Percentiles rank a stretch among this genome's conserved stretches.
These are phyloP conservation scores for Antedon mediterranea DNA, from an alignment of 53 echinoderm and acorn worm species.

Conservation along the genomic window DNA sequence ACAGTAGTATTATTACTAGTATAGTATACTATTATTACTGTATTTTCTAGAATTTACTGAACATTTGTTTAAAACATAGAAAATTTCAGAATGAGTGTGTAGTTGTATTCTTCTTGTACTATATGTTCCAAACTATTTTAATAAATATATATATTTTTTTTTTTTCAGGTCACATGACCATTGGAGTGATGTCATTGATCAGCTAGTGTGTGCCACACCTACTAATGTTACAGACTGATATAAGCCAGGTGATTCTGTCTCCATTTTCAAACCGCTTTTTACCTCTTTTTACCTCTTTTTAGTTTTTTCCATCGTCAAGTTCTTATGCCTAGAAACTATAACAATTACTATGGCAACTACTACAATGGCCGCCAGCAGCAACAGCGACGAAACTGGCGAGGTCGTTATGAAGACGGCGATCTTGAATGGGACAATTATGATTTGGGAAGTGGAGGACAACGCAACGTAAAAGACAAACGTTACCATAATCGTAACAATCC, in stretches of 20 bases:
- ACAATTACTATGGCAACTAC: background rate
- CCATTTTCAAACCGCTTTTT: background rate
- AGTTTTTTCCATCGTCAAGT: background rate
- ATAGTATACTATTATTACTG: too few relatives aligned
- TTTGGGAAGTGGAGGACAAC: constrained; percentile 41
- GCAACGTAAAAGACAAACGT: background rate
- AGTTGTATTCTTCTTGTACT: too few relatives aligned
- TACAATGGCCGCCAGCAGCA: constrained; percentile 7
- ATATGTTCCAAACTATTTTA: too few relatives aligned
- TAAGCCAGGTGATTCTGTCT: background rate
- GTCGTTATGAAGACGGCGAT: constrained; percentile 39
- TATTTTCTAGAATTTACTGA: too few relatives aligned
- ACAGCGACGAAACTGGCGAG: constrained; percentile 21
- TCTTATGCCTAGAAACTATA: background rate
- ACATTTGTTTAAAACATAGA: too few relatives aligned
- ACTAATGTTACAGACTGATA: background rate
- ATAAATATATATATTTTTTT: too few relatives aligned
- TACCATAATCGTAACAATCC: constrained; percentile 17
- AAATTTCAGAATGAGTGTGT: too few relatives aligned
- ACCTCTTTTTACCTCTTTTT: background rate
- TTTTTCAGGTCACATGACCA: background rate
- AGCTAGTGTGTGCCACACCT: background rate
- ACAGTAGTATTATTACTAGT: too few relatives aligned
- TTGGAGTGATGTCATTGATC: background rate
- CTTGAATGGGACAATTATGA: constrained; percentile 98